These are phyloP conservation scores for Neoarius graeffei DNA, from an alignment of 2,113 vertebrate species.

Conservation along the genomic window DNA sequence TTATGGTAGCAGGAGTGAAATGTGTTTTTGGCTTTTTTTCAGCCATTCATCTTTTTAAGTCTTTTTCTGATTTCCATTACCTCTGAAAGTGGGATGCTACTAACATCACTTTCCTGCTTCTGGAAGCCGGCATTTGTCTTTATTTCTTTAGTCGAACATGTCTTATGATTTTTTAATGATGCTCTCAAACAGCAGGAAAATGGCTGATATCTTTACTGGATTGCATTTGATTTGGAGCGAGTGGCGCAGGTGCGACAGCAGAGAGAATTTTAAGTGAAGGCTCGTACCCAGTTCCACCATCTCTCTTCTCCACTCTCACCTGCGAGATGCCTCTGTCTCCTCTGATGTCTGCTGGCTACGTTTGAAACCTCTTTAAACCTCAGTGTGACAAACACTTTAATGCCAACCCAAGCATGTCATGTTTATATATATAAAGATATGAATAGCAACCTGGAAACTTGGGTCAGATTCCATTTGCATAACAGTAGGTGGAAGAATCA, in stretches of 20 bases:
- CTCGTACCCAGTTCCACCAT: not conserved
- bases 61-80: not conserved
- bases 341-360: not conserved
- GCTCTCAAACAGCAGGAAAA: not conserved
- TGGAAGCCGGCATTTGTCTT: not conserved
- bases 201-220: not conserved
- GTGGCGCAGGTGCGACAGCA: not conserved
- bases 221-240: not conserved
- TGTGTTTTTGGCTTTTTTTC: not conserved
- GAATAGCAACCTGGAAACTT: not conserved
- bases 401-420: not conserved
- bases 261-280: not conserved
- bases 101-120: not conserved
- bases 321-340: not conserved
- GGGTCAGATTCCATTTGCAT: not conserved
- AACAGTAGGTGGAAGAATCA: not conserved
- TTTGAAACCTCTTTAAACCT: not conserved
- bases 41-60: not conserved
- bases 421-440: not conserved
- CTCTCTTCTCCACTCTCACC: not conserved
- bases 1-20: too few relatives aligned
- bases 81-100: not conserved
- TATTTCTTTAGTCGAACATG: not conserved
- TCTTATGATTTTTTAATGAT: not conserved
- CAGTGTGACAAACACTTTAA: not conserved